A percentile compares a stretch with the other conserved stretches of the same genome.
Conservation (phyloP, 2,113 vertebrate genomes). For the Lutjanus erythropterus region DNA sequence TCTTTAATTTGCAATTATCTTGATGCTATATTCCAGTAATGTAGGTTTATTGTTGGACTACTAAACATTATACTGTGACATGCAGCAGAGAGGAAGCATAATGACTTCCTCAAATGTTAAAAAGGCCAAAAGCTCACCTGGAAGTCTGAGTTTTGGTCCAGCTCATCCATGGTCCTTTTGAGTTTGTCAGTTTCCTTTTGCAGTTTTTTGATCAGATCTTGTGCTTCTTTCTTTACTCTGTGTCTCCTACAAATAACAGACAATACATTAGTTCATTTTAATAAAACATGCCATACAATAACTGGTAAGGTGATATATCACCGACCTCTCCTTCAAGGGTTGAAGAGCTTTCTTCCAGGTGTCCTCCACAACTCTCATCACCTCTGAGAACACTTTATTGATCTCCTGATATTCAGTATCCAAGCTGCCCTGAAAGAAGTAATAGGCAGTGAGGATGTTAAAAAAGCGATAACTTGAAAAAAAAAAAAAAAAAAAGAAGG, state of each 20-base stretch:
- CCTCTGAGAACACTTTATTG: conserved; percentile 58
- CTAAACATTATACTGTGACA: neutral
- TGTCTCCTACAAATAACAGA: conserved; percentile 25
- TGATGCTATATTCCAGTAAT: neutral
- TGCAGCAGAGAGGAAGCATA: neutral
- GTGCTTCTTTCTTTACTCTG: conserved; percentile 39
- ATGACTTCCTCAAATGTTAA: neutral
- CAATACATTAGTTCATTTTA: neutral
- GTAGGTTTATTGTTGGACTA: neutral
- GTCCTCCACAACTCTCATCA: conserved; percentile 51
- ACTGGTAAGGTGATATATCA: too few species aligned
- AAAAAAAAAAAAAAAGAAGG: too few species aligned
- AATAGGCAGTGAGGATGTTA: accelerated
- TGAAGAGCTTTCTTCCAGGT: conserved; percentile 51
- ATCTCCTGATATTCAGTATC: conserved; percentile 69
- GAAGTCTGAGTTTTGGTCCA: conserved; percentile 37
- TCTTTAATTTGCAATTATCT: neutral
- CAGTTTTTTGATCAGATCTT: conserved; percentile 46
- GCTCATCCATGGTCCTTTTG: conserved; percentile 2
- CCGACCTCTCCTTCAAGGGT: conserved; percentile 72
- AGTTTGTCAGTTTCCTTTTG: conserved; percentile 64
- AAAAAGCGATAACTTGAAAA: too few species aligned
- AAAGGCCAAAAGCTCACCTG: conserved; percentile 58
- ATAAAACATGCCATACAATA: neutral
- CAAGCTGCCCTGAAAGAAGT: conserved; percentile 52